A percentile compares a stretch with the other conserved stretches of the same genome.
phyloP scores from a whole-genome alignment of 2,797 vertebrate genomes.

The Sus cebifrons region DNA sequence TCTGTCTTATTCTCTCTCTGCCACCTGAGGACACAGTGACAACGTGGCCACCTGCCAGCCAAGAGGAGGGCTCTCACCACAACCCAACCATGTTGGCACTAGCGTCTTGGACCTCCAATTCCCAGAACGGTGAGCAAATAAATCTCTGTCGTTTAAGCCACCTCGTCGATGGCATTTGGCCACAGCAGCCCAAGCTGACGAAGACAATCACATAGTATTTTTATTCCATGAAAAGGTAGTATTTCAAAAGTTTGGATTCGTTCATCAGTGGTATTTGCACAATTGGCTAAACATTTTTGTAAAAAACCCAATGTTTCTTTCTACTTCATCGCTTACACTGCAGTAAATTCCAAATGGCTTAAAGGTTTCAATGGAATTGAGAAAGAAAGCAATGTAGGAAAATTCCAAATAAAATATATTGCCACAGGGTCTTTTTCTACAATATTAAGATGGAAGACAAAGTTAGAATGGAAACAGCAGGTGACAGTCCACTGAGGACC shows the following conservation, averaged over 20 bases:
- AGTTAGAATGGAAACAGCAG: constrained; percentile 22
- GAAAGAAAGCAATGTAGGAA: background rate
- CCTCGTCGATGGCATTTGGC: background rate
- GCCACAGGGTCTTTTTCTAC: background rate
- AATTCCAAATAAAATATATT: background rate
- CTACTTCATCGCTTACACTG: background rate
- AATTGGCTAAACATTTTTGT: background rate
- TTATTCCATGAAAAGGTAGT: background rate
- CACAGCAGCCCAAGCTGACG: background rate
- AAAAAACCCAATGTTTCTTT: background rate
- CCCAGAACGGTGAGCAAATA: background rate
- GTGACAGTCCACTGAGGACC: background rate
- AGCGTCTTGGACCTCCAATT: background rate
- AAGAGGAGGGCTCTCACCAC: background rate
- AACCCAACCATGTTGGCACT: fast-evolving
- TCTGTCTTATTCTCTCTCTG: too few species aligned
- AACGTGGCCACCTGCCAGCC: too few species aligned
- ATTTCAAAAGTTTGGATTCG: background rate
- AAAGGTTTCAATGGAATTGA: background rate
- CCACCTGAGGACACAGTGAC: background rate
- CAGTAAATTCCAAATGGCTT: background rate
- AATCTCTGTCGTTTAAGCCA: background rate
- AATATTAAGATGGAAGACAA: background rate
- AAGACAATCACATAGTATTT: background rate
- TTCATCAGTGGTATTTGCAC: background rate